phyloP scores from a whole-genome alignment of 2,113 vertebrate genomes.

The Salvator merianae region DNA sequence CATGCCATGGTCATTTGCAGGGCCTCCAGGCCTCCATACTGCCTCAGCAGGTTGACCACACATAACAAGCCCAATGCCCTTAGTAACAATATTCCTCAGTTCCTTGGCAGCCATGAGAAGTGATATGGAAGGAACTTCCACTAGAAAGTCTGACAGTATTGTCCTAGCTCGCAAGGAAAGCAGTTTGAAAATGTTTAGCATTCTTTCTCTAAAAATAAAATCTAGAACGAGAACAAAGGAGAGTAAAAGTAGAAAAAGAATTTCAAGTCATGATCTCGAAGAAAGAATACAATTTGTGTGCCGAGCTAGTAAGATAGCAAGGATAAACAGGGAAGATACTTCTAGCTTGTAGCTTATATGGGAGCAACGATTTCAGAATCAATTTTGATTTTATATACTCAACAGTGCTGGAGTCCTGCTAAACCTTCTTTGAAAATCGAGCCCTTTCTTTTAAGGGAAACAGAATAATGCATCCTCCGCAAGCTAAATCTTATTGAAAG shows the following conservation, averaged over 20 bases:
- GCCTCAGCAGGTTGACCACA: no score
- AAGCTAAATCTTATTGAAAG: conserved; percentile 1
- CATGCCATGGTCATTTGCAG: no score
- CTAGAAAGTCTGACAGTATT: neutral
- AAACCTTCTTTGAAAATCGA: neutral
- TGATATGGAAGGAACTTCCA: neutral
- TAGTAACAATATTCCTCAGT: neutral
- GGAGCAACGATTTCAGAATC: conserved; percentile 10
- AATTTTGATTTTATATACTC: neutral
- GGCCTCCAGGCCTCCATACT: no score
- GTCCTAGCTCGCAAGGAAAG: neutral
- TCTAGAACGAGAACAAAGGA: neutral
- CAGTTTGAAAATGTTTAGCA: neutral
- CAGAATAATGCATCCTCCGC: accelerated
- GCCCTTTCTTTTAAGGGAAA: neutral
- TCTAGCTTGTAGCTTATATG: conserved; percentile 22
- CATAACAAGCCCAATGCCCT: neutral
- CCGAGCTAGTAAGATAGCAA: neutral
- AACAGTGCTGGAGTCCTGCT: neutral
- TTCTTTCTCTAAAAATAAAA: neutral
- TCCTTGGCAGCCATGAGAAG: neutral
- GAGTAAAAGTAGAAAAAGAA: neutral
- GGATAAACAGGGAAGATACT: neutral
- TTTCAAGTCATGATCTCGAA: neutral
- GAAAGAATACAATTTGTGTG: neutral